phyloP scores from a whole-genome alignment of 2,888 invertebrate species.

The Apamea monoglypha region DNA sequence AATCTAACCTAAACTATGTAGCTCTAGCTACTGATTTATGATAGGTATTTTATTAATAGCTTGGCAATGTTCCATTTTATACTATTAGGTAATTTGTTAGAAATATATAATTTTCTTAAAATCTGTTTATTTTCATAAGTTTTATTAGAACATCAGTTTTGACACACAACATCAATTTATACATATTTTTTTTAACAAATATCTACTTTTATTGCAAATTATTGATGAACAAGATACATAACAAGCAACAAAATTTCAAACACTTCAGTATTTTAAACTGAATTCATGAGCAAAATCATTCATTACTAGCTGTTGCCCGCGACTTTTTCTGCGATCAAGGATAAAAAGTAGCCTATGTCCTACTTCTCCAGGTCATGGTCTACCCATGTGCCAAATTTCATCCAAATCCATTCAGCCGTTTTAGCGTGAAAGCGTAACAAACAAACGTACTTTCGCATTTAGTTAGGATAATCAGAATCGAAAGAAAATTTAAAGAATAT shows the following conservation, averaged over 20 bases:
- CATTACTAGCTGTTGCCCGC: no score
- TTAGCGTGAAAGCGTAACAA: no score
- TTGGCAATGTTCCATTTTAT: constrained; percentile 49
- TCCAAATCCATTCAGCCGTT: no score
- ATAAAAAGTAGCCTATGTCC: no score
- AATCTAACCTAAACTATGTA: not conserved
- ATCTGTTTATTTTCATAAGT: constrained; percentile 18
- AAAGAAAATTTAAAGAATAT: not conserved
- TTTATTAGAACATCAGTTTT: constrained; percentile 26
- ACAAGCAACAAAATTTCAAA: not conserved
- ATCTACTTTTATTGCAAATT: not conserved
- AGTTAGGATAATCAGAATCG: no score
- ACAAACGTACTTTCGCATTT: no score
- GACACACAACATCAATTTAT: constrained; percentile 3
- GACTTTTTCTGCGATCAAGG: no score
- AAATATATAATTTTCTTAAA: constrained; percentile 7
- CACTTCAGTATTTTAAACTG: not conserved
- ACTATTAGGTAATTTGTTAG: constrained; percentile 17
- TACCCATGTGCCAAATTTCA: no score
- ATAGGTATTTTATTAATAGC: constrained; percentile 16
- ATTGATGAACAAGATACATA: no score
- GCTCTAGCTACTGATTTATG: not conserved
- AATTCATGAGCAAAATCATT: not conserved
- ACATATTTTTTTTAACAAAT: not conserved
- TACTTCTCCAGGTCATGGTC: no score